Base-by-base conservation (phyloP, 2,113 vertebrate species). In the Ciconia maguari region DNA sequence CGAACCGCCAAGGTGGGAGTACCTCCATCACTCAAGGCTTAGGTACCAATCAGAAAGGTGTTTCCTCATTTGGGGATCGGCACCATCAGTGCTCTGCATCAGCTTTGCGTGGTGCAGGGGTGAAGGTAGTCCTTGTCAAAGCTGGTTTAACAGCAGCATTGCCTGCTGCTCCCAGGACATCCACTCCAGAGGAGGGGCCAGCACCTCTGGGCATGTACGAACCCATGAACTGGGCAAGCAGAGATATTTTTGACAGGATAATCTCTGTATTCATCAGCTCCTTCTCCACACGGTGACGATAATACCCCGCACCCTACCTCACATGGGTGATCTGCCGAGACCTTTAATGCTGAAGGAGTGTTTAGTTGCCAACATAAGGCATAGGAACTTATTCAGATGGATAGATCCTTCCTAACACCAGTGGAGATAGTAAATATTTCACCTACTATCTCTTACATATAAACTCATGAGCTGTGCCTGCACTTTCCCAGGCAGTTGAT, bases 401-500 rank as follows among this genome's bases (percentile, higher is more conserved):
- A 44, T 19, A 61, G 58, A 91, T 34, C 24, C 61, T 83, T 90
- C 83, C 32, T 66, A 70, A 60, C 17, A 18, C n/a, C 7, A 42
- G 29, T 83, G 42, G 46, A 89, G 76, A 92, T 30, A 32, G n/a
- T 41, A 81, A 83, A 81, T 87, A 89, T 78, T 95, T 92, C 64
- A 81, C 38, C 85, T 77, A 9, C 20, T 93, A 68, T 92, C 92
- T 96, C 72, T 62, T 70, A 58, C 1, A 0, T 44, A 30, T 75
- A 90, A 94, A 84, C 69, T 93, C 86, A 57, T 36, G 70, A 93
- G 81, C 69, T 84, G 60, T 71, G 91, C 92, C 83, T 94, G 81
- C 57, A 65, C 77, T 96, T 97, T 95, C 77, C 93, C 95, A 95
- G 91, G 80, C 83, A 69, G 69, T 51, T 66, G 87, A 91, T 96